Percentiles rank a stretch among this genome's conserved stretches.
Conservation (phyloP, 2,888 invertebrate species). For the Myopa tessellatipennis region DNA sequence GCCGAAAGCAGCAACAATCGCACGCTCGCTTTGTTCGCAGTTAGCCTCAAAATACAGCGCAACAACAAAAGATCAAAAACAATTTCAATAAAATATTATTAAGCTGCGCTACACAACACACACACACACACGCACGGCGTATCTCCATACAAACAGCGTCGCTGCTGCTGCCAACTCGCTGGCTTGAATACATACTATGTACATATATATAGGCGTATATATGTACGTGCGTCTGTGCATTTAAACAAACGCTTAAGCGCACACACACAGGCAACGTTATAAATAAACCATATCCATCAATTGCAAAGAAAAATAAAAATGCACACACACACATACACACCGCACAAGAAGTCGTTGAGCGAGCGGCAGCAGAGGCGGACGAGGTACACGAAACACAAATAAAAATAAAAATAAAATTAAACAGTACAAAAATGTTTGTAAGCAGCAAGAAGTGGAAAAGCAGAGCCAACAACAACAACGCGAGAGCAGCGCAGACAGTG, state of each 20-base stretch:
- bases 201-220: neutral
- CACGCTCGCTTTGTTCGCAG: constrained; percentile 30
- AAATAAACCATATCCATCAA: constrained; percentile 67
- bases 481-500: neutral
- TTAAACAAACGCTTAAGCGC: constrained; percentile 29
- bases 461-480: neutral
- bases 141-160: neutral
- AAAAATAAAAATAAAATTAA: neutral
- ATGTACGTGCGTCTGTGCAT: neutral
- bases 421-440: neutral
- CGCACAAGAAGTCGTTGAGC: neutral
- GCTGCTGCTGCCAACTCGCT: constrained; percentile 4
- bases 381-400: neutral
- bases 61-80: constrained; percentile 52
- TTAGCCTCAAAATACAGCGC: constrained; percentile 35
- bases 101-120: constrained; percentile 51
- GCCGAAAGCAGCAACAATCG: constrained; percentile 41
- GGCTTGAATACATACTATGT: neutral
- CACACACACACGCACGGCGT: constrained; percentile 29
- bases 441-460: neutral
- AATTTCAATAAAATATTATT: constrained; percentile 68
- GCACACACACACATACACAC: neutral
- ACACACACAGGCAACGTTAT: constrained; percentile 53
- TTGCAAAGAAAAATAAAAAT: constrained; percentile 42
- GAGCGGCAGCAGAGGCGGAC: neutral